Evolutionary conservation across 2,113 vertebrate genomes (phyloP).

Genomic region (Anoura caudifer): DNA sequence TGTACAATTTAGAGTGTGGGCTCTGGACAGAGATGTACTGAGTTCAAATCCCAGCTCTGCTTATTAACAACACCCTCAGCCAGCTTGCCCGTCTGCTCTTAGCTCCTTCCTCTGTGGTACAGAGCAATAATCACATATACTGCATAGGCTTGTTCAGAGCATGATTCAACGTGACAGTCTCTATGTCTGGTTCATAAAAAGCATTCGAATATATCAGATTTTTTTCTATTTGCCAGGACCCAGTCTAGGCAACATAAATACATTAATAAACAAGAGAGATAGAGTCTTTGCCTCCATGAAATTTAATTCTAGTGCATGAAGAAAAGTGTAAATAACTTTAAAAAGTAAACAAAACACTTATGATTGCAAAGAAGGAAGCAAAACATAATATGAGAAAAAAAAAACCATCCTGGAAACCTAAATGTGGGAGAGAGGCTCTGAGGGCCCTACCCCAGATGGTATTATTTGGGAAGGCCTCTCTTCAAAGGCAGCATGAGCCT

Average conservation of each 20-base stretch:
- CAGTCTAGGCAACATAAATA: background rate
- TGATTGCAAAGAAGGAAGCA: background rate
- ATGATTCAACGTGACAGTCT: background rate
- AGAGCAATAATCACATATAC: background rate
- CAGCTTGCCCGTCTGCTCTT: background rate
- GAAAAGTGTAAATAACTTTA: background rate
- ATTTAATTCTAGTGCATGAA: background rate
- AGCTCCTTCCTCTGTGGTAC: background rate
- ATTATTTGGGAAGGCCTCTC: background rate
- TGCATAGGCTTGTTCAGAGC: background rate
- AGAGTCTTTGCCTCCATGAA: background rate
- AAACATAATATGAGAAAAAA: background rate
- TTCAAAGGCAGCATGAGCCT: background rate
- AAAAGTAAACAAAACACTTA: background rate
- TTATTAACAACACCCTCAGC: too few relatives aligned
- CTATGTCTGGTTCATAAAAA: background rate
- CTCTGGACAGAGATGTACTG: background rate
- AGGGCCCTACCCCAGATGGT: rapidly evolving
- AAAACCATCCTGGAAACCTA: background rate
- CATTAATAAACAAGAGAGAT: background rate
- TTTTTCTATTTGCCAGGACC: background rate
- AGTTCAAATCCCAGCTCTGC: background rate
- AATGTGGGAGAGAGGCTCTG: background rate
- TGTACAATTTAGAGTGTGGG: background rate
- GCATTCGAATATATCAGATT: background rate